These are phyloP conservation scores for Diarsia mendica DNA, from an alignment of 2,888 invertebrate species.

Conservation along the genomic window DNA sequence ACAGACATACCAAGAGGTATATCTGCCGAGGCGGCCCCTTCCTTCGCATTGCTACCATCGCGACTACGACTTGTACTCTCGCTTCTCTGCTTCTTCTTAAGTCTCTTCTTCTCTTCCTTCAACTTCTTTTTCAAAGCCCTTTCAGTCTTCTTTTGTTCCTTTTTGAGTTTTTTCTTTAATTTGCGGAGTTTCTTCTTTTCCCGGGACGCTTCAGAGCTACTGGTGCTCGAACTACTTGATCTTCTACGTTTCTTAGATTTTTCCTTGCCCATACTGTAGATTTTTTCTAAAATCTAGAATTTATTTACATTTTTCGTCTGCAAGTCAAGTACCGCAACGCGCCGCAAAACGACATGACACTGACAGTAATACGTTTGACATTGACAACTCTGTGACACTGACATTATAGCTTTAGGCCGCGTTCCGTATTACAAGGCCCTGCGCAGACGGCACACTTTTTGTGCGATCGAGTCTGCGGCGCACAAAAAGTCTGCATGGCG, in stretches of 20 bases:
- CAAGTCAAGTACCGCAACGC: constrained; percentile 16
- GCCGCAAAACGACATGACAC: constrained; percentile 14
- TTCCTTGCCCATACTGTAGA: constrained; percentile 80
- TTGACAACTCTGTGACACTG: constrained; percentile 1
- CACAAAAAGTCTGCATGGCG: too few species aligned
- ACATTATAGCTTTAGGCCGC: background rate
- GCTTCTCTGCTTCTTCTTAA: constrained; percentile 78
- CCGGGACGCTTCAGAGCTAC: constrained; percentile 85
- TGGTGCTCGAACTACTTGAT: constrained; percentile 81
- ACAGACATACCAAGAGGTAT: constrained; percentile 83
- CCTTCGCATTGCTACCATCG: constrained; percentile 67
- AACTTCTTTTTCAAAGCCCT: constrained; percentile 89
- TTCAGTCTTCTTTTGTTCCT: constrained; percentile 88
- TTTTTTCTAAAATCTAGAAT: constrained; percentile 31
- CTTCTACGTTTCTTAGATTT: constrained; percentile 83
- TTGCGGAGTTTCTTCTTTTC: constrained; percentile 89
- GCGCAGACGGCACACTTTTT: too few species aligned
- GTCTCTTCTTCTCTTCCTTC: constrained; percentile 85
- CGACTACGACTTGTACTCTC: constrained; percentile 73
- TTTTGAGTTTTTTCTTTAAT: constrained; percentile 89
- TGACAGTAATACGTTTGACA: background rate
- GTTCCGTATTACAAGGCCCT: too few species aligned
- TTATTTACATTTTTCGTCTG: constrained; percentile 55
- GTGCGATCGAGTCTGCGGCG: too few species aligned
- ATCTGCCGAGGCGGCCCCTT: constrained; percentile 77